Conservation (phyloP, 2,888 invertebrate species). For the Cryptosula pallasiana region DNA sequence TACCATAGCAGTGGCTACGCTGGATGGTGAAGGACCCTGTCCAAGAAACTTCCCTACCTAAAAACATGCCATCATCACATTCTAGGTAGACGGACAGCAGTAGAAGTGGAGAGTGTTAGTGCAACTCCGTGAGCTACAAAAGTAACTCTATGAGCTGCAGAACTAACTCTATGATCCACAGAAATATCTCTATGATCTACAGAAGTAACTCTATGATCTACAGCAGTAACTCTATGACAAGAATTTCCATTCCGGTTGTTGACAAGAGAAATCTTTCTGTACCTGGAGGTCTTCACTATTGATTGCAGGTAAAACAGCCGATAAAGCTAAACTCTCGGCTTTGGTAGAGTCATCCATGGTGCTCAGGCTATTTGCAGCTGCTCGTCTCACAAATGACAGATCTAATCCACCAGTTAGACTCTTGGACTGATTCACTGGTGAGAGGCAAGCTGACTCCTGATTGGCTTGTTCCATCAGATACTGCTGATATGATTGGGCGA, state of each 20-base stretch:
- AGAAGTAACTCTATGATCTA: no score
- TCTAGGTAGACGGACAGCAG: no score
- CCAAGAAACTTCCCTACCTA: constrained; percentile 11
- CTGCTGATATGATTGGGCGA: constrained; percentile 37
- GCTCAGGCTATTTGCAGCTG: constrained; percentile 3
- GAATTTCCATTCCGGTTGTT: no score
- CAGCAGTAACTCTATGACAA: no score
- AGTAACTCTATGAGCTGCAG: no score
- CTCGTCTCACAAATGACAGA: neutral
- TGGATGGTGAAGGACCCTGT: constrained; percentile 27
- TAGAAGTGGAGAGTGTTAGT: no score
- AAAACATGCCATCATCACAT: no score
- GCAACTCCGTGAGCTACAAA: no score
- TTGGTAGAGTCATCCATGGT: constrained; percentile 9
- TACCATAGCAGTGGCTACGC: constrained; percentile 34
- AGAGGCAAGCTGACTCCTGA: neutral
- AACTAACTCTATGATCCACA: no score
- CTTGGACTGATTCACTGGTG: neutral
- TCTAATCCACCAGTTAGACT: neutral
- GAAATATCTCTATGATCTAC: no score
- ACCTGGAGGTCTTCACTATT: neutral
- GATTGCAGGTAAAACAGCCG: neutral
- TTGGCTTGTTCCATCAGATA: neutral
- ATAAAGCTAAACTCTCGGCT: neutral
- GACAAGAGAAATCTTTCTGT: no score